Evolutionary conservation across 1,140 invertebrate genomes (phyloP), one percentile per base, ranked within the genome.

Genomic region (Amyelois transitella): DNA sequence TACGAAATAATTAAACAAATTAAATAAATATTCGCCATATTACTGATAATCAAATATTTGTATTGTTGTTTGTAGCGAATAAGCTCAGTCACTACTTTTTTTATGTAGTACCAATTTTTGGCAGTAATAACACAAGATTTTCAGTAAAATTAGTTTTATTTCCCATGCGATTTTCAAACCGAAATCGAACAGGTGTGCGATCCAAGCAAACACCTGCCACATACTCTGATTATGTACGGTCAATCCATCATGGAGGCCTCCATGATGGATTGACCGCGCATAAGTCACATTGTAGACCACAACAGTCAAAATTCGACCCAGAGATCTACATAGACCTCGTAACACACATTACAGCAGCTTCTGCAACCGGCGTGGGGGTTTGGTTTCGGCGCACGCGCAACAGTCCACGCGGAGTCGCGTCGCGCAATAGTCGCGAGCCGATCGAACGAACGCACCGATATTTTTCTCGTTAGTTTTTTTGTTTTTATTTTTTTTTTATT

Each of bases 251-350:
- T 2, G 2, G 19, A 8, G 43, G 8, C 19, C 19, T 7, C 12
- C 5, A 28, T 6, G 12, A n/a, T 2, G 10, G 10, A 38, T 2
- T 38, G 8, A 14, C 10, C 10, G 8, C 32, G 10, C 2, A 21
- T 21, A 48, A 48, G 18, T 48, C 20, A 21, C 45, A 21, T 22
- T 7, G 45, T 21, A 20, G 20, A 21, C 45, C 45, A 21, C 18
- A 21, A 21, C 18, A 48, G 20, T 48, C 45, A 48, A 21, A 48
- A 48, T 63, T 51, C 75, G 75, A 76, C 71, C 75, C 64, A 77
- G 62, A 73, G 69, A 55, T 69, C 70, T 62, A 78, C 77, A 82
- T 80, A 80, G 79, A 66, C 67, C 66, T 72, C 74, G 80, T 78
- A 81, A 80, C 75, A 81, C 62, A 74, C 62, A 75, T 79, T 77